These are phyloP conservation scores for Ranitomeya imitator DNA, from an alignment of 2,113 vertebrate species.

Conservation along the genomic window DNA sequence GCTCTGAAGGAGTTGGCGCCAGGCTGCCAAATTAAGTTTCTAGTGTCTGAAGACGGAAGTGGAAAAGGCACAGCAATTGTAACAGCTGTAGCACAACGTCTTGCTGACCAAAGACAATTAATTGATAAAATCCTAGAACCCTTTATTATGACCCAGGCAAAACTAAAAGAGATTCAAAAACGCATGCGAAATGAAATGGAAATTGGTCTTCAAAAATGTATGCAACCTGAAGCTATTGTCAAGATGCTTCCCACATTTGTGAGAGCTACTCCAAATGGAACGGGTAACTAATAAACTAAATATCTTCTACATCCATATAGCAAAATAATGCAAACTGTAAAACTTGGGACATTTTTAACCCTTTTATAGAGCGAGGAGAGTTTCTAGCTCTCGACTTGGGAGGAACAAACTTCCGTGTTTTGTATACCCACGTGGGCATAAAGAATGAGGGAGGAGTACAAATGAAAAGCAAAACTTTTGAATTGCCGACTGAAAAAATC, in stretches of 20 bases:
- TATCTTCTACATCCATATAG: background rate
- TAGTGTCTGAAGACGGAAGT: constrained; percentile 72
- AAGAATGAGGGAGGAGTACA: constrained; percentile 63
- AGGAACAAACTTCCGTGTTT: constrained; percentile 87
- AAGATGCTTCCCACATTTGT: constrained; percentile 77
- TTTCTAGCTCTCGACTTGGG: constrained; percentile 86
- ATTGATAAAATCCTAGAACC: constrained; percentile 68
- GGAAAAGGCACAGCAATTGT: constrained; percentile 81
- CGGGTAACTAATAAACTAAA: constrained; percentile 62
- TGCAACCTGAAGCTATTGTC: constrained; percentile 57
- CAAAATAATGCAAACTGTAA: background rate
- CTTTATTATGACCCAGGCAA: constrained; percentile 18
- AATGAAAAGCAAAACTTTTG: constrained; percentile 75
- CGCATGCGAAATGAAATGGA: constrained; percentile 75
- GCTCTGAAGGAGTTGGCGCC: constrained; percentile 72
- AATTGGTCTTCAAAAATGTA: constrained; percentile 64
- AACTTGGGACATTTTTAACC: background rate
- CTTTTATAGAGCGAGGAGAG: constrained; percentile 75
- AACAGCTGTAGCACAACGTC: constrained; percentile 76
- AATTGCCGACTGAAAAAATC: constrained; percentile 70
- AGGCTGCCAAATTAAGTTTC: constrained; percentile 68
- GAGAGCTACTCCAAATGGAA: constrained; percentile 66
- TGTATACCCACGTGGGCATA: constrained; percentile 71
- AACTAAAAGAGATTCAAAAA: constrained; percentile 64
- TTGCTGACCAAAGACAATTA: constrained; percentile 53